phyloP scores from a whole-genome alignment of 2,888 invertebrate species.

The Xylota segnis region DNA sequence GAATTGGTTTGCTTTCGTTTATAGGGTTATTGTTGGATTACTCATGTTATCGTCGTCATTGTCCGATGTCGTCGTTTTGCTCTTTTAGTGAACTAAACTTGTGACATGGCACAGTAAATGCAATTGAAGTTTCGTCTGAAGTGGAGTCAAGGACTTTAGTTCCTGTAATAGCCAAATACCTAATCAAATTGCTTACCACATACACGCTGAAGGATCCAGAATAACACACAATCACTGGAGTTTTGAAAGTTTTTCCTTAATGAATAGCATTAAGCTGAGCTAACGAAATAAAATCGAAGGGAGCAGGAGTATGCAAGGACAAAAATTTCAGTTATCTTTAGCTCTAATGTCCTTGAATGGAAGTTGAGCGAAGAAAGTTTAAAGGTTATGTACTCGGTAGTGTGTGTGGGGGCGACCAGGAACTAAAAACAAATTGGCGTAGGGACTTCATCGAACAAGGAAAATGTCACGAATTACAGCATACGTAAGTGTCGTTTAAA shows the following conservation, averaged over 20 bases:
- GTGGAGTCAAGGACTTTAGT: too few relatives aligned
- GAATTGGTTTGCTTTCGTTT: neutral
- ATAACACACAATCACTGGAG: too few relatives aligned
- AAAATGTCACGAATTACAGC: too few relatives aligned
- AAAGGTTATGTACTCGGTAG: neutral
- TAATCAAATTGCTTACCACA: too few relatives aligned
- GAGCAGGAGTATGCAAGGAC: neutral
- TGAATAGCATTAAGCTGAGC: neutral
- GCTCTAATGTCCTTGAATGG: neutral
- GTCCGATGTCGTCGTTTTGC: neutral
- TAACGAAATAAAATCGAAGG: neutral
- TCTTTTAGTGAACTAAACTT: slow-evolving; percentile 23
- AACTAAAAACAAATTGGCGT: too few relatives aligned
- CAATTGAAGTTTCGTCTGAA: neutral
- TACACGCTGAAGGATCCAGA: too few relatives aligned
- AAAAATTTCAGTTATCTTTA: neutral
- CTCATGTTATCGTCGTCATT: neutral
- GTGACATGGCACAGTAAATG: slow-evolving; percentile 18
- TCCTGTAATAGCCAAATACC: too few relatives aligned
- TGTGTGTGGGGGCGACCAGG: too few relatives aligned
- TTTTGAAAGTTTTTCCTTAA: too few relatives aligned
- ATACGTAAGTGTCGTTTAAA: too few relatives aligned
- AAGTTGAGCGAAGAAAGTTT: neutral
- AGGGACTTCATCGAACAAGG: too few relatives aligned
- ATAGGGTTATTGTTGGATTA: neutral